Conservation (phyloP, 1,140 invertebrate species). For the Neomicropteryx cornuta region DNA sequence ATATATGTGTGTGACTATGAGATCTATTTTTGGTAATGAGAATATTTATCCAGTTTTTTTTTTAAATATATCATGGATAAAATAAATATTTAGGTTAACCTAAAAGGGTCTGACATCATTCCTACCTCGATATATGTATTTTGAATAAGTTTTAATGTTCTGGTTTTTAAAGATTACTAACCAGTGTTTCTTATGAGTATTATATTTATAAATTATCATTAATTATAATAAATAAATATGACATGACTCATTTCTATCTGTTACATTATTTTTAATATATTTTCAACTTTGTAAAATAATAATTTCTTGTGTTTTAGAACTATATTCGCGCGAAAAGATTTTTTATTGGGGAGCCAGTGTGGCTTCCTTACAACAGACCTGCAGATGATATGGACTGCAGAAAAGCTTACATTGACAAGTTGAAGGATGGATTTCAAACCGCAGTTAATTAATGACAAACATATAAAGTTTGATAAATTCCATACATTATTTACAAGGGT, state of each 20-base stretch:
- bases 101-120: too few species aligned
- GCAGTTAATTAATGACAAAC: constrained; percentile 13
- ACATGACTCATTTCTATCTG: background rate
- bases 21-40: too few species aligned
- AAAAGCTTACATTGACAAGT: constrained; percentile 54
- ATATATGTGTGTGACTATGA: too few species aligned
- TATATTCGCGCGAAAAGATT: constrained; percentile 77
- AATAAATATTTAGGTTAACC: background rate
- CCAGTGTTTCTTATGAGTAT: too few species aligned
- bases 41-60: too few species aligned
- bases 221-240: background rate
- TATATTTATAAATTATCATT: background rate
- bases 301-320: constrained; percentile 51
- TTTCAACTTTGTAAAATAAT: background rate
- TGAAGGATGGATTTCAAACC: constrained; percentile 42
- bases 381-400: constrained; percentile 76
- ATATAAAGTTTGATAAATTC: too few species aligned
- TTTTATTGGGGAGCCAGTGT: constrained; percentile 88
- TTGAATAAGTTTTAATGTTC: too few species aligned
- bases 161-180: too few species aligned
- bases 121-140: too few species aligned
- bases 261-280: background rate
- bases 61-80: background rate
- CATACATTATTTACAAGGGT: too few species aligned
- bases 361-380: constrained; percentile 82